Evolutionary conservation across 2,797 vertebrate species (phyloP), one percentile per base, ranked within the genome.

Genomic region (Falco berigora): DNA sequence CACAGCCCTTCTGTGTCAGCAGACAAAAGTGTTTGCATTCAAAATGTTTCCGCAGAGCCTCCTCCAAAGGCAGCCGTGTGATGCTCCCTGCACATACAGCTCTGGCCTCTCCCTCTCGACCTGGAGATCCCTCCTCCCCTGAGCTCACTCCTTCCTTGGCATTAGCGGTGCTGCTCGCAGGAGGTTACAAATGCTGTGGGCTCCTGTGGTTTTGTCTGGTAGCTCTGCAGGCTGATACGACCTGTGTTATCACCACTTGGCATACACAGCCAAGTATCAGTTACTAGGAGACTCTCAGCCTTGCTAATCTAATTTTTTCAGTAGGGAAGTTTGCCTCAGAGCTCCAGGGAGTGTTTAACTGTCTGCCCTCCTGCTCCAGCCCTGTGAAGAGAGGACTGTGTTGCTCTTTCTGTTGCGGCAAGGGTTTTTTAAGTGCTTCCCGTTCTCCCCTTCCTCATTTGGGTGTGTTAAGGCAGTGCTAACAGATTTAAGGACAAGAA

Each of bases 151-250:
- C 20, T 44, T 62, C 52, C 16, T 44, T 44, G 17, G 42, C 30
- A 0, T 56, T 22, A 38, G 36, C 2, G 0, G 30, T 0, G 2
- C 14, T 49, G 16, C 50, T 64, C 2, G 1, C 16, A 5, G 72
- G 58, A 47, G 69, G 50, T 22, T 8, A 19, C 38, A 9, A 46
- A 69, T 9, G 38, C 55, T n/a, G 30, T 23, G 0, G 4, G 22
- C 79, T 81, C 71, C 87, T 3, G 2, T 20, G 56, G 52, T 17
- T 61, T 30, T 50, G 52, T 20, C 75, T 36, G 46, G 56, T 22
- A 17, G 76, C 67, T 63, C 13, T 63, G 67, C 61, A 36, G 73
- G 68, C 59, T 81, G 75, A 25, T 19, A 27, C 0, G 5, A 28
- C 53, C 40, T 7, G 16, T 30, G 61, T 46, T 88, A 55, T 88